phyloP scores from a whole-genome alignment of 1,140 invertebrate genomes.

The Drosophila virilis region DNA sequence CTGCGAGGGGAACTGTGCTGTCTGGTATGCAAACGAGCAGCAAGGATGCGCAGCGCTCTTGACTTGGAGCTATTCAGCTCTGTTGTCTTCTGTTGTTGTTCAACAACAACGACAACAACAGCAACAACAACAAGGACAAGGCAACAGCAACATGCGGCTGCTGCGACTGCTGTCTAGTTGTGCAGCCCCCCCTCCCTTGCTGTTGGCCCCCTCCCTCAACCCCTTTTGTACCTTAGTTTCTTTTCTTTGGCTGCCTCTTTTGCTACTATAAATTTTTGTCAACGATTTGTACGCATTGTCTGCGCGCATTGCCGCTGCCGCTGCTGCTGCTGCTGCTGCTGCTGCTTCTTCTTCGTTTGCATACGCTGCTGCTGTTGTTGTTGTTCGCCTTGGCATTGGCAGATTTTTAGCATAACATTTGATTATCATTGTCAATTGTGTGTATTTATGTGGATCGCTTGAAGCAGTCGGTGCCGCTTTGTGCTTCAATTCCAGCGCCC shows the following conservation, averaged over 20 bases:
- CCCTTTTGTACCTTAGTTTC: not conserved
- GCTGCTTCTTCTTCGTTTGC: conserved; percentile 10
- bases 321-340: conserved; percentile 17
- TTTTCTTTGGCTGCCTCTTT: conserved; percentile 27
- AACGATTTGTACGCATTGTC: conserved; percentile 84
- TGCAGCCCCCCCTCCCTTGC: not conserved
- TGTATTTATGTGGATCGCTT: conserved; percentile 59
- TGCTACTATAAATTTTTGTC: conserved; percentile 83
- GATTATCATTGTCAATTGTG: conserved; percentile 77
- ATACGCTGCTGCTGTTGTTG: conserved; percentile 19
- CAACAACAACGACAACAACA: conserved; percentile 20
- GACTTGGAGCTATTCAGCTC: conserved; percentile 40
- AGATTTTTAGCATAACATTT: conserved; percentile 81
- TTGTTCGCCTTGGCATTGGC: conserved; percentile 30
- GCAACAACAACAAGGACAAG: not conserved
- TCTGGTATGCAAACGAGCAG: conserved; percentile 82
- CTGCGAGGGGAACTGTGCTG: conserved; percentile 16
- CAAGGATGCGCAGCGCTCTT: conserved; percentile 68
- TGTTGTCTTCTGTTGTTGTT: conserved; percentile 42
- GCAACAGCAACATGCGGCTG: conserved; percentile 7
- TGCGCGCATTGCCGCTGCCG: conserved; percentile 20
- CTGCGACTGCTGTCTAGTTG: conserved; percentile 33
- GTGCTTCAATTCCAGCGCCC: conserved; percentile 28
- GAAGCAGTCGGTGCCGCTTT: conserved; percentile 58
- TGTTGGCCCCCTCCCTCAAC: not conserved